A percentile compares a stretch with the other conserved stretches of the same genome.
Conservation (phyloP, 2,113 vertebrate species). For the Lasiurus borealis region DNA sequence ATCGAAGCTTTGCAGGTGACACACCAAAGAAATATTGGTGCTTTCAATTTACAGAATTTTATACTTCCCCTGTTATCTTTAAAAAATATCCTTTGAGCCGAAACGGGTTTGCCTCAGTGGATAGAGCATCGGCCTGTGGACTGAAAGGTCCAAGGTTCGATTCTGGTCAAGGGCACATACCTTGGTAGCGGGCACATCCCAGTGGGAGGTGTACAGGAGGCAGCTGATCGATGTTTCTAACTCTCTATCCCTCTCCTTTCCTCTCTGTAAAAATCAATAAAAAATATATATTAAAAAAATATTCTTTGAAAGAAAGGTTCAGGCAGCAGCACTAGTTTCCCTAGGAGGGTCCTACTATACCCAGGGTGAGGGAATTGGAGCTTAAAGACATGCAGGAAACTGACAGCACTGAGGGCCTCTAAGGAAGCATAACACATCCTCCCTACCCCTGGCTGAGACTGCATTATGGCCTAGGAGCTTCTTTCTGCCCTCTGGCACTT, state of each 20-base stretch:
- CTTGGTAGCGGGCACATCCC: too few species aligned
- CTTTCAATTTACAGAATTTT: slow-evolving; percentile 10
- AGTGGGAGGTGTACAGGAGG: too few species aligned
- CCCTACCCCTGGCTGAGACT: neutral
- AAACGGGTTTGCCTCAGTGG: too few species aligned
- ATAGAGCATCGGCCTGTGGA: too few species aligned
- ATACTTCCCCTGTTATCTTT: slow-evolving; percentile 17
- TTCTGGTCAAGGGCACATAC: too few species aligned
- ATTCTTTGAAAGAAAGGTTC: neutral
- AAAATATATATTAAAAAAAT: too few species aligned
- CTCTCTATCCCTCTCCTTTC: too few species aligned
- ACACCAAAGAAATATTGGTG: neutral
- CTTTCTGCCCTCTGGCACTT: neutral
- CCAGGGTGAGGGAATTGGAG: neutral
- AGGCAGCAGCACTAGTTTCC: neutral
- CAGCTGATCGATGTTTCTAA: too few species aligned
- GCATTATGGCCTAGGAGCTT: neutral
- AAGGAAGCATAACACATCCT: neutral
- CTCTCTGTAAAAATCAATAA: too few species aligned
- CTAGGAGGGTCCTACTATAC: neutral
- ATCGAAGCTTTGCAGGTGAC: neutral
- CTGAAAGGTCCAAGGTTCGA: too few species aligned
- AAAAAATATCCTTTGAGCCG: slow-evolving; percentile 22
- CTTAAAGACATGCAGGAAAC: neutral
- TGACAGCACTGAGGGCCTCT: neutral